Evolutionary conservation across 2,113 vertebrate genomes (phyloP), one percentile per base, ranked within the genome.

Genomic region (Lates calcarifer): DNA sequence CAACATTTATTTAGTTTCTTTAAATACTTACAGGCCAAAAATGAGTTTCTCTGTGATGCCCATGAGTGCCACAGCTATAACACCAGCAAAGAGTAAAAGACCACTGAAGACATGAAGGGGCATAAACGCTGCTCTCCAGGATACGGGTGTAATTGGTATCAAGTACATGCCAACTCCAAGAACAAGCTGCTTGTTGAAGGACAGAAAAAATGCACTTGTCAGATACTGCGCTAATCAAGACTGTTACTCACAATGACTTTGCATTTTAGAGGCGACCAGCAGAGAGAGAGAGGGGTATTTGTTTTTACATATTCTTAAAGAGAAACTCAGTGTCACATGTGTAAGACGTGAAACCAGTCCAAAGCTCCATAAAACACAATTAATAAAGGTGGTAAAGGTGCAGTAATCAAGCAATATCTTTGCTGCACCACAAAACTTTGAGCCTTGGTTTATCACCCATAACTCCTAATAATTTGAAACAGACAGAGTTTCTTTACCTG

Each of bases 1-100:
- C 11, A 15, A 13, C 1, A 2, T 60, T 37, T 18, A 49, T 31
- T 69, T 17, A 1, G 8, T 14, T 31, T 63, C 51, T 12, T 15
- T 31, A 41, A 69, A 66, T 86, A 98, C 98, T 98, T 96, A 99
- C 98, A 98, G 75, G 73, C 77, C 24, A 94, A 99, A 99, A 78
- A 98, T 62, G 29, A 99, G 96, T 82, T 99, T 99, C 88, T 99
- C 98, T 37, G 97, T 99, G 87, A 99, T 93, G 90, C 98, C 98
- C 96, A 95, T 98, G 57, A 99, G 96, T 67, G 94, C 92, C 13
- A 97, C 89, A 47, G 96, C 96, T 82, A 99, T 97, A 68, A 95
- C 93, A 4, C 94, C 94, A 83, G 90, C 90, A 78, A 98, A 99
- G 88, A 99, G 92, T 73, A 96, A 83, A 3, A 97, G 95, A 66